Percentiles rank a stretch among this genome's conserved stretches.
Evolutionary conservation across 2,797 vertebrate genomes (phyloP).

Genomic region (Acropternis orthonyx): DNA sequence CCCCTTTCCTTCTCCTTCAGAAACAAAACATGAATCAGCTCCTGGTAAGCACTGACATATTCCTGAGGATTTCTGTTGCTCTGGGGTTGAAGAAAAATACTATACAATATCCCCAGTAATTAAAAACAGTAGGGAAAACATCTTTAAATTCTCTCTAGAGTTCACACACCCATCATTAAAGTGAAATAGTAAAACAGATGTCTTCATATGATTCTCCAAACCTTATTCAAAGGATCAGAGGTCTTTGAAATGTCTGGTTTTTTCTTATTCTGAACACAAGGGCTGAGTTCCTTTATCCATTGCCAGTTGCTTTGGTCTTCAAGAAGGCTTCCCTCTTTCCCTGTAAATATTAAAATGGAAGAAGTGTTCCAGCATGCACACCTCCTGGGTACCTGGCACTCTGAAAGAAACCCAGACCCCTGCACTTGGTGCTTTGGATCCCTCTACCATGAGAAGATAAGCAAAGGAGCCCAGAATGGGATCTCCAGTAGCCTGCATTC

Average conservation of each 20-base stretch:
- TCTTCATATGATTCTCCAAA: not conserved
- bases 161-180: constrained; percentile 26
- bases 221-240: not conserved
- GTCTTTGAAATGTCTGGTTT: not conserved
- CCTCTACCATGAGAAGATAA: not conserved
- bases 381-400: not conserved
- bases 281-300: not conserved
- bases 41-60: not conserved
- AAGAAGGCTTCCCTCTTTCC: not conserved
- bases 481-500: fast-evolving
- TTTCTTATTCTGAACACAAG: not conserved
- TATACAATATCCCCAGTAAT: not conserved
- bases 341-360: not conserved
- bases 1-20: not conserved
- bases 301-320: constrained; percentile 3
- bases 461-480: not conserved
- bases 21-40: not conserved
- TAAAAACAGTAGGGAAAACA: not conserved
- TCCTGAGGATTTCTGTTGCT: not conserved
- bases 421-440: not conserved
- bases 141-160: constrained; percentile 1
- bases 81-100: constrained; percentile 8
- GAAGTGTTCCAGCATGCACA: not conserved
- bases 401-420: not conserved
- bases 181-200: constrained; percentile 6